Conservation (phyloP, 1,140 invertebrate species). For the Augochlora pura region DNA sequence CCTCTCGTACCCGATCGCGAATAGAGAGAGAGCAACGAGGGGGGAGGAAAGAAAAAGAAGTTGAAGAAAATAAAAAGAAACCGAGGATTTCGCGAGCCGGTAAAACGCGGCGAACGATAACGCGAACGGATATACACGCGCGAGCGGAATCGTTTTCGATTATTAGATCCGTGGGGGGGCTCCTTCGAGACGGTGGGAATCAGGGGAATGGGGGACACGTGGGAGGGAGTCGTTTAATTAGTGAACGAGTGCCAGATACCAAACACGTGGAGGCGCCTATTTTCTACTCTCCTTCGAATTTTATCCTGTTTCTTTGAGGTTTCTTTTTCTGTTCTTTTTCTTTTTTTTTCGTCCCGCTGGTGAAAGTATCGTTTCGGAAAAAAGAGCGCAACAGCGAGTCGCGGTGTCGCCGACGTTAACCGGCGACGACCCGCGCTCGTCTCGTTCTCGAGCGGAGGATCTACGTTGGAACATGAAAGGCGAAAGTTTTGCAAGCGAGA, state of each 20-base stretch:
- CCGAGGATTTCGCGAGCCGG: not conserved
- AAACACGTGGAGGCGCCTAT: constrained; percentile 19
- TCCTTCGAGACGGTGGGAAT: not conserved
- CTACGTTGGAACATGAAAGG: constrained; percentile 43
- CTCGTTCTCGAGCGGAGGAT: not conserved
- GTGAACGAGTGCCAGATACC: constrained; percentile 32
- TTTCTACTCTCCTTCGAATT: constrained; percentile 21
- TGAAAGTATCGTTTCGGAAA: not conserved
- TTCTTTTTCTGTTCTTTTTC: not conserved
- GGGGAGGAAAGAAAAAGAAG: not conserved
- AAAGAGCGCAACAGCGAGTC: not conserved
- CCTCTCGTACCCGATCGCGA: too few relatives aligned
- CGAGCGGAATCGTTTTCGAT: constrained; percentile 11
- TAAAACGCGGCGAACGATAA: not conserved
- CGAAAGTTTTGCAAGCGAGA: constrained; percentile 50
- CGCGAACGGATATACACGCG: too few relatives aligned
- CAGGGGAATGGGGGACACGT: not conserved
- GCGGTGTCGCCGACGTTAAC: too few relatives aligned
- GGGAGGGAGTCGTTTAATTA: constrained; percentile 2
- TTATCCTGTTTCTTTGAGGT: constrained; percentile 6
- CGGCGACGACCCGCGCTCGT: too few relatives aligned
- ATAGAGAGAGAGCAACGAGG: too few relatives aligned
- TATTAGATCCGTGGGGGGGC: not conserved
- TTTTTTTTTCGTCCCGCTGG: not conserved
- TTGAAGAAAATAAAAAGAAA: not conserved